A percentile compares a stretch with the other conserved stretches of the same genome.
Evolutionary conservation across 2,888 invertebrate genomes (phyloP).

Genomic region (Thalpophila matura): DNA sequence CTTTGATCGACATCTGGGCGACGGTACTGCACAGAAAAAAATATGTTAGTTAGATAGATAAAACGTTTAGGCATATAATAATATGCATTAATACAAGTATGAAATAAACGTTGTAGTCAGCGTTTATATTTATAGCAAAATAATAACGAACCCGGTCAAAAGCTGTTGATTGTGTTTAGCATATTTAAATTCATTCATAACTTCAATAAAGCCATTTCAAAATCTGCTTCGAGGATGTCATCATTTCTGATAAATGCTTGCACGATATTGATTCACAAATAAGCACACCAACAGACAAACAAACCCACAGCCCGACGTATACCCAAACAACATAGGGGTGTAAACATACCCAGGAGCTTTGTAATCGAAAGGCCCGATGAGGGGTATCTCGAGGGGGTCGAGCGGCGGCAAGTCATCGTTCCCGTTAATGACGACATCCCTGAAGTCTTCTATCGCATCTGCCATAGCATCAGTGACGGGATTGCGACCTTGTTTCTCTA

Average conservation of each 20-base stretch:
- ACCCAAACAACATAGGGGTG: not conserved
- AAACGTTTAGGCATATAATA: not conserved
- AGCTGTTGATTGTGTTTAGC: no score
- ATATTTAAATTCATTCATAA: not conserved
- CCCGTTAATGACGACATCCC: conserved; percentile 74
- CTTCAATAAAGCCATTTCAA: not conserved
- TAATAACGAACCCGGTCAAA: no score
- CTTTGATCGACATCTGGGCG: conserved; percentile 53
- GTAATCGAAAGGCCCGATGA: conserved; percentile 67
- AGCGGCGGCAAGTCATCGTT: conserved; percentile 71
- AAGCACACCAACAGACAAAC: no score
- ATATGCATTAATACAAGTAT: no score
- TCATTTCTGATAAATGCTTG: no score
- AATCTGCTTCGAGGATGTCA: not conserved
- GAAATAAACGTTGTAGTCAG: no score
- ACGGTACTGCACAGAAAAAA: conserved; percentile 60
- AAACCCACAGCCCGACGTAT: no score
- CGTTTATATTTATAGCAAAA: no score
- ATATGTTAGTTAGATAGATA: no score
- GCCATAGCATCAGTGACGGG: conserved; percentile 62
- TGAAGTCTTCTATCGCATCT: conserved; percentile 66
- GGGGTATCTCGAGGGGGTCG: conserved; percentile 69
- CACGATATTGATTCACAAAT: no score
- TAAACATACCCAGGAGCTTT: conserved; percentile 64
- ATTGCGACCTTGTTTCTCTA: conserved; percentile 49